These are phyloP conservation scores for Channa striata DNA, from an alignment of 2,797 vertebrate genomes.

Conservation along the genomic window DNA sequence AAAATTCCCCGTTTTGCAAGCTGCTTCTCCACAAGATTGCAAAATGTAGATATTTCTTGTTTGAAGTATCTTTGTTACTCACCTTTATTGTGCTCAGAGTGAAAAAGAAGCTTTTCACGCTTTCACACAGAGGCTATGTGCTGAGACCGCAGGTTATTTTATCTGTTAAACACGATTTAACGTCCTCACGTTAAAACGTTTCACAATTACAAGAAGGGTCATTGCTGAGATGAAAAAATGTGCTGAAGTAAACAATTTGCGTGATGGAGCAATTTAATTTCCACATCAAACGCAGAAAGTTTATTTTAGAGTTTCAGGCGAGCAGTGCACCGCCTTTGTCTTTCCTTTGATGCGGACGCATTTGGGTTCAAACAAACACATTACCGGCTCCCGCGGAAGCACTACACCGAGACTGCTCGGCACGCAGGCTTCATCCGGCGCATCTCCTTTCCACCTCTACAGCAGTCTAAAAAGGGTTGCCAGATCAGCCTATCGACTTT, in stretches of 20 bases:
- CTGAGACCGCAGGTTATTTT: not conserved
- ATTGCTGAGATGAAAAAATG: constrained; percentile 25
- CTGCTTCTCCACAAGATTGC: not conserved
- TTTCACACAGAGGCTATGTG: not conserved
- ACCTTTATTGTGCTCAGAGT: not conserved
- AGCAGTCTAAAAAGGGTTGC: constrained; percentile 10
- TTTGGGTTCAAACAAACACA: constrained; percentile 50
- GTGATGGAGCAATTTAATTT: constrained; percentile 54
- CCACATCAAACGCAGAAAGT: constrained; percentile 66
- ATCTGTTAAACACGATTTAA: not conserved
- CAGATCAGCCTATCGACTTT: constrained; percentile 52
- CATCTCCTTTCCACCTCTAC: constrained; percentile 15
- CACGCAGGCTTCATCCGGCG: constrained; percentile 20
- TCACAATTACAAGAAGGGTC: constrained; percentile 39
- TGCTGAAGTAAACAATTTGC: constrained; percentile 53
- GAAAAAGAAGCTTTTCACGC: not conserved
- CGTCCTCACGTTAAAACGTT: not conserved
- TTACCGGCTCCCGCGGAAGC: constrained; percentile 28
- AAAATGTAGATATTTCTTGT: not conserved
- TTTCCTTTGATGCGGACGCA: constrained; percentile 63
- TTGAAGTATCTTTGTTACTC: not conserved
- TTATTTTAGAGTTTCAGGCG: constrained; percentile 27
- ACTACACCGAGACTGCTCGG: not conserved
- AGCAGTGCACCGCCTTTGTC: constrained; percentile 12
- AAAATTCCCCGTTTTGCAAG: too few relatives aligned